Evolutionary conservation across 2,888 invertebrate genomes (phyloP).

Genomic region (Pedicia rivosa): DNA sequence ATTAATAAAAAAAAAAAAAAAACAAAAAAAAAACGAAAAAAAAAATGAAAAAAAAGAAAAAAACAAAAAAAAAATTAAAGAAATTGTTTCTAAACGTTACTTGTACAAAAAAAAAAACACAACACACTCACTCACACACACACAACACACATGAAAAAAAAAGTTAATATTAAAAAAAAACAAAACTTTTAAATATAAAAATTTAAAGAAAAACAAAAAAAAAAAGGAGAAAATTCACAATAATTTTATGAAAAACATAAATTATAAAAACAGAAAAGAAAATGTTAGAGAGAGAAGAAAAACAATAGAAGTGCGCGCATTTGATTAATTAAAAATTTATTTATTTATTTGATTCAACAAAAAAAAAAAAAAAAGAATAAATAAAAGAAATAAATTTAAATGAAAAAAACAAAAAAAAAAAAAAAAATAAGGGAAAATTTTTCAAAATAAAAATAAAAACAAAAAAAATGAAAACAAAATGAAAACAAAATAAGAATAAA

Average conservation of each 20-base stretch:
- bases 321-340: not conserved
- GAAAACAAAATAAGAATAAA: not conserved
- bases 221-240: too few species aligned
- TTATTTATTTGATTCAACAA: not conserved
- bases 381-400: not conserved
- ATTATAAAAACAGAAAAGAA: too few species aligned
- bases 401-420: not conserved
- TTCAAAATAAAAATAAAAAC: not conserved
- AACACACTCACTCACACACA: too few species aligned
- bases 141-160: too few species aligned
- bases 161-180: too few species aligned
- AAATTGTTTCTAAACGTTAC: too few species aligned
- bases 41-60: conserved; percentile 1
- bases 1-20: conserved; percentile 1
- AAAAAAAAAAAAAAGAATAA: not conserved
- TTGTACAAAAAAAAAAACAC: too few species aligned
- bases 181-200: too few species aligned
- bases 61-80: too few species aligned
- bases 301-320: not conserved
- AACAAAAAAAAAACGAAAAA: not conserved
- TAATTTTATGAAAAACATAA: not conserved
- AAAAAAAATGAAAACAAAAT: not conserved
- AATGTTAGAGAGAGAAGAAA: not conserved
- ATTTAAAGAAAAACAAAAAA: too few species aligned
- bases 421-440: not conserved